Percentiles rank a stretch among this genome's conserved stretches.
Conservation (phyloP, 2,113 vertebrate genomes). For the Hylia prasina region DNA sequence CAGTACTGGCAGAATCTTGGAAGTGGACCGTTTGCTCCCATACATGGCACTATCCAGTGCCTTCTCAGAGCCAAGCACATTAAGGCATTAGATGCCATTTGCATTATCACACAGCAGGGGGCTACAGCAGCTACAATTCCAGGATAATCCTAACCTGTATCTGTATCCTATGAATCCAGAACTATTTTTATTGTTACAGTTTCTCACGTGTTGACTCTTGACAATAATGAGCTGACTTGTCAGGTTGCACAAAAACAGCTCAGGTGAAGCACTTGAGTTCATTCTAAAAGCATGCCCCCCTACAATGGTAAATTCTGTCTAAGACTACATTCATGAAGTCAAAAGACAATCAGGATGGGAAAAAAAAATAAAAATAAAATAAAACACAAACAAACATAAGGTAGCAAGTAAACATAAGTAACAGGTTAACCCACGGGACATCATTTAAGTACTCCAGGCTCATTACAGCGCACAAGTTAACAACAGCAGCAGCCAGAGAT, state of each 20-base stretch:
- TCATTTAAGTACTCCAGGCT: not conserved
- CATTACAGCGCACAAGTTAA: not conserved
- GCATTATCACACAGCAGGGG: conserved; percentile 81
- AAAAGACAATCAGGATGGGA: not conserved
- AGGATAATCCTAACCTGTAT: conserved; percentile 57
- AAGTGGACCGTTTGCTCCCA: not conserved
- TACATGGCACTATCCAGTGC: not conserved
- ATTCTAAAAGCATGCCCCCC: not conserved
- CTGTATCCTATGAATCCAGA: conserved; percentile 33
- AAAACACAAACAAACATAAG: not conserved
- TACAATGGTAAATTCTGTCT: not conserved
- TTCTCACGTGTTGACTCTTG: conserved; percentile 13
- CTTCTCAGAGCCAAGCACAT: conserved; percentile 14
- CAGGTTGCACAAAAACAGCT: conserved; percentile 9
- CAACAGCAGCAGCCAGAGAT: not conserved
- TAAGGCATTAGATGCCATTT: conserved; percentile 73
- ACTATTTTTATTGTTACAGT: conserved; percentile 31
- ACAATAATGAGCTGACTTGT: not conserved
- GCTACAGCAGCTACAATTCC: conserved; percentile 70
- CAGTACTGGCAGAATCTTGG: not conserved
- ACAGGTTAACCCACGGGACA: not conserved
- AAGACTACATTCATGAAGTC: not conserved
- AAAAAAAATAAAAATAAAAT: not conserved
- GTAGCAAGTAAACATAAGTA: not conserved
- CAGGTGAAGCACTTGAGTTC: not conserved